Percentiles rank a stretch among this genome's conserved stretches.
phyloP scores from a whole-genome alignment of 2,113 vertebrate species.

The Corvus hawaiiensis region DNA sequence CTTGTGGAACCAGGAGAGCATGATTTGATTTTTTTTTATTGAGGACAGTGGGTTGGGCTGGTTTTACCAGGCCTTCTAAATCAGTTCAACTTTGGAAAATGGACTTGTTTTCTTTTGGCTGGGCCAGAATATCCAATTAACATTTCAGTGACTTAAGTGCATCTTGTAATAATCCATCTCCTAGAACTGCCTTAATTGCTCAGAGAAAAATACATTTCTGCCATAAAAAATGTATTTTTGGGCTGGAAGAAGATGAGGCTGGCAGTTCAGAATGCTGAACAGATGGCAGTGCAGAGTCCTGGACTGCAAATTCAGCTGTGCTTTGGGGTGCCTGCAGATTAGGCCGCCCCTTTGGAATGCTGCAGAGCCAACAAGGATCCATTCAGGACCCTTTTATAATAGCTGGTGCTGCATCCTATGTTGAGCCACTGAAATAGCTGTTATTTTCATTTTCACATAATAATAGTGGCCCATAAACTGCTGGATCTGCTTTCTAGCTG shows the following conservation, averaged over 20 bases:
- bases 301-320: conserved; percentile 1
- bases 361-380: background rate
- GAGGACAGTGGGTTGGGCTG: background rate
- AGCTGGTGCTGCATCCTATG: background rate
- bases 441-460: conserved; percentile 32
- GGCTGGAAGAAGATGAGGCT: background rate
- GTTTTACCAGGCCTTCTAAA: background rate
- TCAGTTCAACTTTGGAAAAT: background rate
- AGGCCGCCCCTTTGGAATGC: background rate
- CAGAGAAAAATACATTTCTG: background rate
- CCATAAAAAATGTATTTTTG: conserved; percentile 22
- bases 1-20: background rate
- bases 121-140: background rate
- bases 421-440: background rate
- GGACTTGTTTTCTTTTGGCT: background rate
- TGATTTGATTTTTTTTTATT: background rate
- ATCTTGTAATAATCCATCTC: background rate
- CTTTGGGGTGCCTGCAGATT: background rate
- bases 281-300: background rate
- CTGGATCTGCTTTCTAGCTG: conserved; percentile 23
- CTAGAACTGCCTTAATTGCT: conserved; percentile 11
- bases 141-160: background rate
- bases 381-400: background rate
- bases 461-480: background rate
- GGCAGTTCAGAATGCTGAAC: conserved; percentile 14